Percentiles rank a stretch among this genome's conserved stretches.
These are phyloP conservation scores for Nemurella pictetii DNA, from an alignment of 2,888 invertebrate genomes.

Conservation along the genomic window DNA sequence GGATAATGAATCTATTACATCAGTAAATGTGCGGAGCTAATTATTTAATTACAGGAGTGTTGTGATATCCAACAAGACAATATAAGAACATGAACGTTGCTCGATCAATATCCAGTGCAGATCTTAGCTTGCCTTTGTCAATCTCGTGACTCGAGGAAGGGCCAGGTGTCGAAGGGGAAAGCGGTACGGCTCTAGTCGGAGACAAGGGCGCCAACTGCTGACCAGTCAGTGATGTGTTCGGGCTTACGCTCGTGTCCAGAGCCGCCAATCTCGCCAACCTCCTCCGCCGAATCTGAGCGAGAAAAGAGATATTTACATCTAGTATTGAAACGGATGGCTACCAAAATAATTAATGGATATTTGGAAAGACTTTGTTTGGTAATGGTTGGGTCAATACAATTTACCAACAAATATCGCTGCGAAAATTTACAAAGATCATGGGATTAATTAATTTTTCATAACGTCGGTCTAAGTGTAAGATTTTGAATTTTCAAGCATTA, in stretches of 20 bases:
- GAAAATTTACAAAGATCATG: not conserved
- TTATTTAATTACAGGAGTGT: no score
- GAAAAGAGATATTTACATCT: not conserved
- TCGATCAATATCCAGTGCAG: no score
- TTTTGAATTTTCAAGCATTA: not conserved
- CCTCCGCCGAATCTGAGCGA: constrained; percentile 70
- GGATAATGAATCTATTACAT: no score
- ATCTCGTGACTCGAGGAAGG: constrained; percentile 38
- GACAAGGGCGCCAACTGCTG: constrained; percentile 48
- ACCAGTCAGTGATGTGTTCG: constrained; percentile 31
- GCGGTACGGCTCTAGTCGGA: constrained; percentile 54
- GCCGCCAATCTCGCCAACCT: constrained; percentile 73
- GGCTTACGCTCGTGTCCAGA: constrained; percentile 55
- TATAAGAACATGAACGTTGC: no score
- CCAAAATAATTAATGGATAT: not conserved
- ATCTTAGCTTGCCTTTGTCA: constrained; percentile 10
- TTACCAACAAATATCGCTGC: constrained; percentile 23
- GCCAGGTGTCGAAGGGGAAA: constrained; percentile 48
- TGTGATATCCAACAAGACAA: no score
- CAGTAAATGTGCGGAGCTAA: no score
- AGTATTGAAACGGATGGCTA: no score
- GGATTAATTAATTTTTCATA: not conserved
- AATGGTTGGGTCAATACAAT: not conserved
- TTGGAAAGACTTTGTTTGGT: not conserved
- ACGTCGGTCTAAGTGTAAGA: no score